phyloP scores from a whole-genome alignment of 1,140 invertebrate species.

The Delia radicum region DNA sequence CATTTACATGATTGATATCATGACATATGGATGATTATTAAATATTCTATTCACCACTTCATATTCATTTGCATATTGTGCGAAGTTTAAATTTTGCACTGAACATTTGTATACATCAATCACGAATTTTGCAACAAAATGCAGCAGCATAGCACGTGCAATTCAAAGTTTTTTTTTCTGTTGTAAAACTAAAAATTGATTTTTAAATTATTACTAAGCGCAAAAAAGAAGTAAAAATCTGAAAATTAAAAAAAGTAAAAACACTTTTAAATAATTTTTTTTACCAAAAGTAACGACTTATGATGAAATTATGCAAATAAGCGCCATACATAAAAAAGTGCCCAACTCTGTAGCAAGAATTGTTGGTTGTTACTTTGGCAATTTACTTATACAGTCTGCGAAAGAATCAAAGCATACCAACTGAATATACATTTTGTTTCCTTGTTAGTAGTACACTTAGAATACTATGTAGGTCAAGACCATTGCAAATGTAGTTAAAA shows the following conservation, averaged over 20 bases:
- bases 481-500: too few relatives aligned
- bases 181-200: not conserved
- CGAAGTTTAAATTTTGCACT: not conserved
- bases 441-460: too few relatives aligned
- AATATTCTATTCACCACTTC: not conserved
- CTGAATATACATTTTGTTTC: too few relatives aligned
- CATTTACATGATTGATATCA: not conserved
- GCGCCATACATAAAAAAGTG: not conserved
- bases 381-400: too few relatives aligned
- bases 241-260: not conserved
- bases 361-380: too few relatives aligned
- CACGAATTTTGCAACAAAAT: not conserved
- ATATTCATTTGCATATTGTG: not conserved
- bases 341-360: too few relatives aligned
- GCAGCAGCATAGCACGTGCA: constrained; percentile 2
- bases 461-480: too few relatives aligned
- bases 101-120: not conserved
- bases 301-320: not conserved
- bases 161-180: not conserved
- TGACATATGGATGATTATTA: not conserved
- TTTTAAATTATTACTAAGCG: not conserved
- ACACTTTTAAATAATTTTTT: not conserved
- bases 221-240: not conserved
- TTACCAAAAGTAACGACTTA: not conserved
- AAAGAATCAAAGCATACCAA: too few relatives aligned